These are phyloP conservation scores for Sphaerophoria rueppellii DNA, from an alignment of 2,888 invertebrate genomes.

Conservation along the genomic window DNA sequence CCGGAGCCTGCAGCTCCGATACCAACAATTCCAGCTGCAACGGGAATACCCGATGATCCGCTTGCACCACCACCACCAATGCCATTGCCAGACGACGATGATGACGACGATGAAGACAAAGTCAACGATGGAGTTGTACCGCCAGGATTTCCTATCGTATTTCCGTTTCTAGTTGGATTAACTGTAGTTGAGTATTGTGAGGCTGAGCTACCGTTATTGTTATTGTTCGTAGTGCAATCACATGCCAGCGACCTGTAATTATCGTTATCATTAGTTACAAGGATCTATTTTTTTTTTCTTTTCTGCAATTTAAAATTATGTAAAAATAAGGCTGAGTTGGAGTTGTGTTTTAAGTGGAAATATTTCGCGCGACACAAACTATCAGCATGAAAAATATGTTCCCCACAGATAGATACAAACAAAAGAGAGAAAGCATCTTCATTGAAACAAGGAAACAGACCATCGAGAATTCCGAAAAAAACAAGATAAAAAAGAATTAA, in stretches of 20 bases:
- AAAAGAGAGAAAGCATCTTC: slow-evolving; percentile 40
- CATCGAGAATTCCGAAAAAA: slow-evolving; percentile 21
- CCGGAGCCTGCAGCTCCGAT: slow-evolving; percentile 76
- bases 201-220: slow-evolving; percentile 77
- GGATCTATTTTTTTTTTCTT: slow-evolving; percentile 30
- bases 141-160: slow-evolving; percentile 76
- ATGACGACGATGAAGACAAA: slow-evolving; percentile 73
- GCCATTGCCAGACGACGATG: slow-evolving; percentile 76
- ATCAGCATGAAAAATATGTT: slow-evolving; percentile 54
- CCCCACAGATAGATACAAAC: slow-evolving; percentile 9
- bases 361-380: slow-evolving; percentile 49
- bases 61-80: slow-evolving; percentile 76
- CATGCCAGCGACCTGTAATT: slow-evolving; percentile 81
- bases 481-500: slow-evolving; percentile 5
- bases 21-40: slow-evolving; percentile 74
- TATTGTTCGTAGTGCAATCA: slow-evolving; percentile 80
- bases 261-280: slow-evolving; percentile 75
- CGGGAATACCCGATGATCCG: slow-evolving; percentile 68
- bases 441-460: slow-evolving; percentile 24
- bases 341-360: slow-evolving; percentile 57
- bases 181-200: slow-evolving; percentile 76
- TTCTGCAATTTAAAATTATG: slow-evolving; percentile 36
- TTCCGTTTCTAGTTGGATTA: slow-evolving; percentile 77
- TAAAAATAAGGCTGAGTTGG: not conserved
- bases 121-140: slow-evolving; percentile 75